Conservation (phyloP, 2,797 vertebrate genomes). For the Florisuga fusca region DNA sequence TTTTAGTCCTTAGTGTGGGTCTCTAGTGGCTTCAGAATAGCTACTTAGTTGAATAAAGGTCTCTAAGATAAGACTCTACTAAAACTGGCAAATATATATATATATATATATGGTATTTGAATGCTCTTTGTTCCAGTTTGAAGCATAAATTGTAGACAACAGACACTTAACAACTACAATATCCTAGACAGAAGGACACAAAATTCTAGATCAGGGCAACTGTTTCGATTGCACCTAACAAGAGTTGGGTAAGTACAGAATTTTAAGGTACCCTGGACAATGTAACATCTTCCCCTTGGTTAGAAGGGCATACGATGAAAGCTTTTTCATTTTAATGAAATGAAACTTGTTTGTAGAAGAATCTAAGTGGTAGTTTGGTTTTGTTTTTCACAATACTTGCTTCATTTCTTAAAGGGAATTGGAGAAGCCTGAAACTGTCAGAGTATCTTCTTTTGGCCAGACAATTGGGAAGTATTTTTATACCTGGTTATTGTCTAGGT, state of each 20-base stretch:
- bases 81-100: background rate
- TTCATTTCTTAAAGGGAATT: background rate
- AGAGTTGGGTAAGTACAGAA: background rate
- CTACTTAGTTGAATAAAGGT: constrained; percentile 47
- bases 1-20: constrained; percentile 9
- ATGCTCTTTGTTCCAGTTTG: background rate
- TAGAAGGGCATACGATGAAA: background rate
- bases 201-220: background rate
- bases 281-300: background rate
- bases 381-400: background rate
- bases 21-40: constrained; percentile 42
- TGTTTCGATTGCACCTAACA: background rate
- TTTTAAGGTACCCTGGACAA: background rate
- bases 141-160: constrained; percentile 2
- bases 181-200: background rate
- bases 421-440: background rate
- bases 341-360: background rate
- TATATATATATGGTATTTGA: background rate
- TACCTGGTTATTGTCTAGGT: background rate
- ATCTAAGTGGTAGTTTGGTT: background rate
- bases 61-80: background rate
- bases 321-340: background rate
- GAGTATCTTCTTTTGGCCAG: background rate
- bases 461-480: background rate
- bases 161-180: background rate